phyloP scores from a whole-genome alignment of 2,888 invertebrate genomes.

The Criorhina ranunculi region DNA sequence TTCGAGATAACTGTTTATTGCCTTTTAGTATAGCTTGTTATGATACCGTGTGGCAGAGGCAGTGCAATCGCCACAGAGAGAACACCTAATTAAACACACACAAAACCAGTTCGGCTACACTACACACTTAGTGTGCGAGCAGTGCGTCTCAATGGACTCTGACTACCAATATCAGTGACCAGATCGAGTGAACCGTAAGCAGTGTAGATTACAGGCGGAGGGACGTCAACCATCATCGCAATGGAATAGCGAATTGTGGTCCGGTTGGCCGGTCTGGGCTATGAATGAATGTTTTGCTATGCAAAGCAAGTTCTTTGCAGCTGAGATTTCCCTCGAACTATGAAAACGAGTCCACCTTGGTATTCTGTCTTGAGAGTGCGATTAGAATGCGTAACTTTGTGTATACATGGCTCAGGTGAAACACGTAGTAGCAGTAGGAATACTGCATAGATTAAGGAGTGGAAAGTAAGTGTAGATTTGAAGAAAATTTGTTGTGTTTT shows the following conservation, averaged over 20 bases:
- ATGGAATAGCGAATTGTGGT: conserved; percentile 19
- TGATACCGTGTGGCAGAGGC: conserved; percentile 1
- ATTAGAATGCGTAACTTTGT: conserved; percentile 52
- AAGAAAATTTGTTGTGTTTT: neutral
- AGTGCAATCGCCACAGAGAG: conserved; percentile 16
- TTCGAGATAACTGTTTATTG: conserved; percentile 60
- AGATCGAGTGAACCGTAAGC: conserved; percentile 38
- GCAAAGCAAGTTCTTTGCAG: conserved; percentile 50
- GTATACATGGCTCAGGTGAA: conserved; percentile 37
- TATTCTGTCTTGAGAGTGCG: conserved; percentile 36
- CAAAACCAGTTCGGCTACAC: conserved; percentile 54
- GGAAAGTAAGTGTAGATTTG: neutral
- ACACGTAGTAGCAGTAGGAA: conserved; percentile 4
- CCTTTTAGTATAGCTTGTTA: conserved; percentile 39
- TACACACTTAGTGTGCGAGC: neutral
- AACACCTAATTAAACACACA: conserved; percentile 67
- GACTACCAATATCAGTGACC: conserved; percentile 46
- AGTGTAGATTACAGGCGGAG: conserved; percentile 46
- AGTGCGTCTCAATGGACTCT: conserved; percentile 17
- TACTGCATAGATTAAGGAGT: conserved; percentile 5
- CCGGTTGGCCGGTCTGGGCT: conserved; percentile 5
- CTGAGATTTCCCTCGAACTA: conserved; percentile 45
- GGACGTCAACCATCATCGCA: conserved; percentile 54
- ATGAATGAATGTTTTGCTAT: conserved; percentile 56
- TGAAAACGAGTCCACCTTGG: conserved; percentile 59